phyloP scores from a whole-genome alignment of 2,113 vertebrate genomes.

The Propithecus coquereli region DNA sequence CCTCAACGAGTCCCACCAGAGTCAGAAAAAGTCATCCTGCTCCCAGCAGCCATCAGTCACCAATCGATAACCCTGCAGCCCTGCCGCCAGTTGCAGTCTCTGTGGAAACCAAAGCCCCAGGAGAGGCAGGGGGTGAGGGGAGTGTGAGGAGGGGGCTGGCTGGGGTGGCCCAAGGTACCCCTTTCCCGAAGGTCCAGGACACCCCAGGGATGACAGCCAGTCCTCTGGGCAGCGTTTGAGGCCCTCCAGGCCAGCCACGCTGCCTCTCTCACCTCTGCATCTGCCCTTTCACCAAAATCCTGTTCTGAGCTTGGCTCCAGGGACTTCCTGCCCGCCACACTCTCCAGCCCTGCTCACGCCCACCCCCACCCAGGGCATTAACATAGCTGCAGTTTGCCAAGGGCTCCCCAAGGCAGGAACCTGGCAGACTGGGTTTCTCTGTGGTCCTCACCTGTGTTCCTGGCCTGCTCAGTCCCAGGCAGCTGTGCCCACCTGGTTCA shows the following conservation, averaged over 20 bases:
- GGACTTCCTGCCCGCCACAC: rapidly evolving
- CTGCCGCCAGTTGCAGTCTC: neutral
- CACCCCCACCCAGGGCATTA: neutral
- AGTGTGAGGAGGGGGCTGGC: neutral
- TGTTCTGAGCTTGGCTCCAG: neutral
- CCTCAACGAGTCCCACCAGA: conserved; percentile 5
- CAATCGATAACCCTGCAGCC: neutral
- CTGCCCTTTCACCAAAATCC: neutral
- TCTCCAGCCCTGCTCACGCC: rapidly evolving
- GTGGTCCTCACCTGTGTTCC: neutral
- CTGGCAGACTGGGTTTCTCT: neutral
- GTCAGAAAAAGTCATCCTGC: neutral
- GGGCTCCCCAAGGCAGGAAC: neutral
- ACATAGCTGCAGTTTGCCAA: rapidly evolving
- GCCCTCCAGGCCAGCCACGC: neutral
- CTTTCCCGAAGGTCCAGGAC: neutral
- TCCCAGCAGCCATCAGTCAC: neutral
- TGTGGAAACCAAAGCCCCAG: neutral
- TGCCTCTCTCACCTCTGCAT: rapidly evolving
- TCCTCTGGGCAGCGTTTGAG: rapidly evolving
- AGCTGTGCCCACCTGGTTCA: rapidly evolving
- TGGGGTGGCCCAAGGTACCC: neutral
- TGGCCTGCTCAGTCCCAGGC: rapidly evolving
- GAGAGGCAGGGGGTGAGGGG: neutral
- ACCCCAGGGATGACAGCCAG: rapidly evolving